Conservation (phyloP, 2,888 invertebrate genomes). For the Biston stratarius region DNA sequence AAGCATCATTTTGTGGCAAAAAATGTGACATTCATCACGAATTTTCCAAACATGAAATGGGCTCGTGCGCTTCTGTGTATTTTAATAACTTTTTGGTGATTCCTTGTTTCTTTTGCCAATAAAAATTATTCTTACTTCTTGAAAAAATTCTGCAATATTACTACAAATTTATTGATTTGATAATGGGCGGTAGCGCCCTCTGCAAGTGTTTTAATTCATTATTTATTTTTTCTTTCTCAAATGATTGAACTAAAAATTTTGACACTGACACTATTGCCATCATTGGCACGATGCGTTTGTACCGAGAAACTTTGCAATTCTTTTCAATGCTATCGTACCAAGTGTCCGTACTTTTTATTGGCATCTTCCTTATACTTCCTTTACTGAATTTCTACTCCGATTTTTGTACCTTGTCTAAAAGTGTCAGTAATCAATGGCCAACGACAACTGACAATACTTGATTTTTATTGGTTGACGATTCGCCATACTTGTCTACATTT, state of each 20-base stretch:
- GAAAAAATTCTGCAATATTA: neutral
- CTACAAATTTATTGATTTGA: neutral
- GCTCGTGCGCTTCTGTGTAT: conserved; percentile 15
- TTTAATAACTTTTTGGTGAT: neutral
- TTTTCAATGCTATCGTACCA: too few relatives aligned
- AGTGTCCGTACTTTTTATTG: neutral
- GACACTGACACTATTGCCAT: too few relatives aligned
- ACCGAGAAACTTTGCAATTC: too few relatives aligned
- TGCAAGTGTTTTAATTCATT: neutral
- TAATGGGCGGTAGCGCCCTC: neutral
- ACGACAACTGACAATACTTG: neutral
- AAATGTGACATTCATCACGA: conserved; percentile 25
- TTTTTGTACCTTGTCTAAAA: neutral
- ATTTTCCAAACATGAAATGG: conserved; percentile 12
- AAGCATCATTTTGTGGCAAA: conserved; percentile 15
- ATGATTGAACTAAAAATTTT: too few relatives aligned
- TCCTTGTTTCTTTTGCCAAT: conserved; percentile 5
- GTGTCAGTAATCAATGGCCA: neutral
- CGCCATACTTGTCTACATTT: conserved; percentile 7
- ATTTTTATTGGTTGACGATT: too few relatives aligned
- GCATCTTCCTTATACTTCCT: neutral
- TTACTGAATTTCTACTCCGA: neutral
- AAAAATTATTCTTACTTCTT: neutral
- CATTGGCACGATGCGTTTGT: too few relatives aligned
- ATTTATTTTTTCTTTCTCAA: neutral